Evolutionary conservation across 92 coral and sea anemone genomes (phyloP).

Genomic region (Zoanthus solanderi): DNA sequence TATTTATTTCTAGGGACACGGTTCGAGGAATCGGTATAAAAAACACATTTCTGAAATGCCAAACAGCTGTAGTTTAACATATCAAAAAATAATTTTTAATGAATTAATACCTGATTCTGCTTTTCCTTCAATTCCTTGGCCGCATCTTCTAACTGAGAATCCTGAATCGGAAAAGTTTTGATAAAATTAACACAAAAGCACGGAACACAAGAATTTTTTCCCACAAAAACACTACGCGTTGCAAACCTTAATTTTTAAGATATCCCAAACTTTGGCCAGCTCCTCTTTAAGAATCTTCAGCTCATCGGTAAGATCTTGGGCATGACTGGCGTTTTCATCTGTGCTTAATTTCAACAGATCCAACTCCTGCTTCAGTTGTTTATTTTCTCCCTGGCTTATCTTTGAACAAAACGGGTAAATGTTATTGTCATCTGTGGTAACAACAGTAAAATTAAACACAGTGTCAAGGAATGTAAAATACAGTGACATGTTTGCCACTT

Average conservation of each 20-base stretch:
- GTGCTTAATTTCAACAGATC: background rate
- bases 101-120: slow-evolving; percentile 1
- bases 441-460: background rate
- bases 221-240: background rate
- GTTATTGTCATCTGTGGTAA: background rate
- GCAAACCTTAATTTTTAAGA: slow-evolving; percentile 75
- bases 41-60: no score
- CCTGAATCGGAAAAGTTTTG: slow-evolving; percentile 8
- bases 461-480: background rate
- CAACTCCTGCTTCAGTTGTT: background rate
- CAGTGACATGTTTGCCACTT: background rate
- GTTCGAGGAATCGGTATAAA: no score
- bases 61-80: no score
- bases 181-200: background rate
- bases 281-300: slow-evolving; percentile 70
- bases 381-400: slow-evolving; percentile 3
- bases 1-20: no score
- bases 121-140: slow-evolving; percentile 43
- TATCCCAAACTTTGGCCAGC: slow-evolving; percentile 77
- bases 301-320: slow-evolving; percentile 61
- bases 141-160: slow-evolving; percentile 46
- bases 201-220: no score
- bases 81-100: background rate
- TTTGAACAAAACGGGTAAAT: background rate
- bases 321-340: background rate